phyloP scores from a whole-genome alignment of 2,888 invertebrate species.

The Anoplius nigerrimus region DNA sequence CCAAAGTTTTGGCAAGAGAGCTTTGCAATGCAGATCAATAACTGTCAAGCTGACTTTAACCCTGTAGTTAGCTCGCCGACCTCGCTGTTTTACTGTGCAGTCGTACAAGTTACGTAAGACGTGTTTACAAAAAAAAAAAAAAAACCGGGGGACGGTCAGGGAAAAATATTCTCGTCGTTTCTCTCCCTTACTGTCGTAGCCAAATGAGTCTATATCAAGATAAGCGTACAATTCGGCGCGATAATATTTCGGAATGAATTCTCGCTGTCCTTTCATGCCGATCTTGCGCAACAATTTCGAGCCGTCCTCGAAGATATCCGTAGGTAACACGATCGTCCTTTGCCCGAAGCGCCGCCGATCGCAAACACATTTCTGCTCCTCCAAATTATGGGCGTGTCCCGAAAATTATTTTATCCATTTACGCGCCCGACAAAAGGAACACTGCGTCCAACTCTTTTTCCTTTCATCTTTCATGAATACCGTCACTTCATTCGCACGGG shows the following conservation, averaged over 20 bases:
- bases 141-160: too few relatives aligned
- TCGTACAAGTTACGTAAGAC: neutral
- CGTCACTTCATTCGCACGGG: too few relatives aligned
- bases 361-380: constrained; percentile 23
- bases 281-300: constrained; percentile 28
- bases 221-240: neutral
- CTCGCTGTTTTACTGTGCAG: neutral
- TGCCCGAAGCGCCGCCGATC: constrained; percentile 11
- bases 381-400: neutral
- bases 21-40: neutral
- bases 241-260: constrained; percentile 9
- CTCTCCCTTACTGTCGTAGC: neutral
- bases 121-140: too few relatives aligned
- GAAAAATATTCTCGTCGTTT: neutral
- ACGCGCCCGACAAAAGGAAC: neutral
- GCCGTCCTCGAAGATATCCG: constrained; percentile 1
- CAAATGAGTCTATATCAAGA: neutral
- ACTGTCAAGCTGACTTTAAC: neutral
- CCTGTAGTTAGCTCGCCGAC: neutral
- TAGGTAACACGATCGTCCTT: constrained; percentile 24
- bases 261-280: constrained; percentile 8
- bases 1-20: neutral
- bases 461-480: too few relatives aligned
- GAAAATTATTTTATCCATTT: neutral
- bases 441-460: too few relatives aligned